A percentile compares a stretch with the other conserved stretches of the same genome.
Evolutionary conservation across 1,140 invertebrate genomes (phyloP).

Genomic region (Danaus melanippus): DNA sequence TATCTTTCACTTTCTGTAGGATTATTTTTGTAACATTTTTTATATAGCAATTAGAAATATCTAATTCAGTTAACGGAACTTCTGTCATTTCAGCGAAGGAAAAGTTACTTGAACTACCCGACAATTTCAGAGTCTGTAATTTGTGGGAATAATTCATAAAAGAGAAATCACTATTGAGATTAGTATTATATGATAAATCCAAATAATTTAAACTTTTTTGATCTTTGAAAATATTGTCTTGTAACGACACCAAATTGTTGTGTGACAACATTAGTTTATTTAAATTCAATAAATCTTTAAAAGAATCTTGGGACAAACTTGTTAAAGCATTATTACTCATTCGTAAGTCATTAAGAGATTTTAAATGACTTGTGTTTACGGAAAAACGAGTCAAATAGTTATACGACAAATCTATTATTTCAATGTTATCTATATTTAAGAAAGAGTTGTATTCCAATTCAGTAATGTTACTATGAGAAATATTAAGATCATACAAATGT

Average conservation of each 20-base stretch:
- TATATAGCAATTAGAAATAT: conserved; percentile 27
- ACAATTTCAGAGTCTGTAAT: conserved; percentile 30
- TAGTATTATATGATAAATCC: conserved; percentile 33
- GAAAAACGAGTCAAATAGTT: conserved; percentile 33
- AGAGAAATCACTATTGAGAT: conserved; percentile 18
- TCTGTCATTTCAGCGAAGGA: conserved; percentile 19
- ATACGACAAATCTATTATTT: conserved; percentile 40
- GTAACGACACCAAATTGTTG: conserved; percentile 9
- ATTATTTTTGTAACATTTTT: conserved; percentile 23
- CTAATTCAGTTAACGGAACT: conserved; percentile 22
- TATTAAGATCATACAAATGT: conserved; percentile 34
- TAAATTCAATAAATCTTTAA: conserved; percentile 13
- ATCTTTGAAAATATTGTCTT: conserved; percentile 19
- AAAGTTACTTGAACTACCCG: conserved; percentile 19
- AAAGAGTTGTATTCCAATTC: conserved; percentile 40
- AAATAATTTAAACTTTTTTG: conserved; percentile 25
- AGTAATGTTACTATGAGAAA: conserved; percentile 33
- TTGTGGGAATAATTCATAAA: conserved; percentile 15
- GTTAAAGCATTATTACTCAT: conserved; percentile 40
- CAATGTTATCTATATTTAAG: conserved; percentile 26
- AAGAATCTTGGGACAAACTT: conserved; percentile 16
- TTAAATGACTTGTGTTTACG: conserved; percentile 33
- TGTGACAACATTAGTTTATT: conserved; percentile 13
- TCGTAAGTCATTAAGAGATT: conserved; percentile 25
- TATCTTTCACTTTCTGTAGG: conserved; percentile 20